phyloP scores from a whole-genome alignment of 2,113 vertebrate genomes.

The Corythornis madagascariensis region DNA sequence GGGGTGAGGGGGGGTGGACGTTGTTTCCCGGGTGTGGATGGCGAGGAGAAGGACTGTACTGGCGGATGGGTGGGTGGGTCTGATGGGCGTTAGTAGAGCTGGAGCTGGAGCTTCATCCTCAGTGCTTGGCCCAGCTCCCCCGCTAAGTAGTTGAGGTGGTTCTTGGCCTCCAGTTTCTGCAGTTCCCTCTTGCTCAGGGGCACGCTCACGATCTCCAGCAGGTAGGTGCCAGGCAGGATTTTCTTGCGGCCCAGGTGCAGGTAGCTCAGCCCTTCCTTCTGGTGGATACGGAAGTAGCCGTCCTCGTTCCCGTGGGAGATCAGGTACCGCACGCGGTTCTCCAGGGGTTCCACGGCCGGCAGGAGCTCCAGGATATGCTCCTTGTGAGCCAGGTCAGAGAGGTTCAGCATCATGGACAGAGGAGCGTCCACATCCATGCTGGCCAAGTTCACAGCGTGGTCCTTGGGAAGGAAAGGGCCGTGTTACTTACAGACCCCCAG shows the following conservation, averaged over 20 bases:
- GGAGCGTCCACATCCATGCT: slow-evolving; percentile 84
- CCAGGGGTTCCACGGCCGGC: slow-evolving; percentile 84
- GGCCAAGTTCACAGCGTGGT: slow-evolving; percentile 79
- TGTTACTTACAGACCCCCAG: neutral
- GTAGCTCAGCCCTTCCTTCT: slow-evolving; percentile 84
- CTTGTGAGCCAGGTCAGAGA: slow-evolving; percentile 79
- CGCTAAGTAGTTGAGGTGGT: slow-evolving; percentile 85
- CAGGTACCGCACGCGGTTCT: slow-evolving; percentile 82
- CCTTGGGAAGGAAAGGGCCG: slow-evolving; percentile 14
- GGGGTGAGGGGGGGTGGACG: slow-evolving; percentile 36
- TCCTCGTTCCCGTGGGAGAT: slow-evolving; percentile 83
- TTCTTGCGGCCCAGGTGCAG: slow-evolving; percentile 81
- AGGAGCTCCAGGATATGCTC: slow-evolving; percentile 88
- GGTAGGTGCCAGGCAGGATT: slow-evolving; percentile 80
- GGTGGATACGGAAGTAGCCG: slow-evolving; percentile 85
- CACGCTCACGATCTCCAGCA: slow-evolving; percentile 86
- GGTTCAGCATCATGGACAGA: slow-evolving; percentile 84
- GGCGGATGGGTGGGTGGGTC: neutral
- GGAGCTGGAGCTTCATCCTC: slow-evolving; percentile 88
- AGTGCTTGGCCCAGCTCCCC: slow-evolving; percentile 85
- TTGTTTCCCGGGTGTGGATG: slow-evolving; percentile 15
- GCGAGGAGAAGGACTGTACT: neutral
- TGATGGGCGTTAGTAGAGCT: slow-evolving; percentile 81
- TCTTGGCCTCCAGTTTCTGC: slow-evolving; percentile 80
- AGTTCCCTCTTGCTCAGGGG: slow-evolving; percentile 78